A percentile compares a stretch with the other conserved stretches of the same genome.
These are phyloP conservation scores for Drosophila mulleri DNA, from an alignment of 2,888 invertebrate species.

Conservation along the genomic window DNA sequence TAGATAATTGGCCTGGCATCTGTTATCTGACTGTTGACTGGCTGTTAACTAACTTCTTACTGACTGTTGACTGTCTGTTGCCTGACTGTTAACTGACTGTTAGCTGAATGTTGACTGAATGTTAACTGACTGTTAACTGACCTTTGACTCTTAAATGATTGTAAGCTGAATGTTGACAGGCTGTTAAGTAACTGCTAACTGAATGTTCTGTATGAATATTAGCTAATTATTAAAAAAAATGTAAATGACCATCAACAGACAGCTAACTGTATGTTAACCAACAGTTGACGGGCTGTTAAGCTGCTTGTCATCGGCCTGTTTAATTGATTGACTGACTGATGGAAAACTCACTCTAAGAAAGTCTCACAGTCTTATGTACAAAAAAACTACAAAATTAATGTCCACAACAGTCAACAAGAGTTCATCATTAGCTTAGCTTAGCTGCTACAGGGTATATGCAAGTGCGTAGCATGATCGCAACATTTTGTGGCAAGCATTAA, in stretches of 20 bases:
- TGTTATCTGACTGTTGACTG: too few species aligned
- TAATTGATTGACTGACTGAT: not conserved
- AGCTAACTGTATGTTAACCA: too few species aligned
- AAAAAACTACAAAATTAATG: not conserved
- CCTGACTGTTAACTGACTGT: not conserved
- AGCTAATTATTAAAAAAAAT: too few species aligned
- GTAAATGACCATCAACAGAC: too few species aligned
- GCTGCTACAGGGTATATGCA: not conserved
- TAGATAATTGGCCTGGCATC: too few species aligned
- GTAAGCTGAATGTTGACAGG: too few species aligned
- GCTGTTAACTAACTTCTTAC: not conserved
- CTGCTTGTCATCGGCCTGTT: too few species aligned
- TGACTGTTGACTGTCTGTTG: not conserved
- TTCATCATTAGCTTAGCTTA: not conserved
- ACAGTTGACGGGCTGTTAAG: too few species aligned
- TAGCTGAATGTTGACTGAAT: too few species aligned
- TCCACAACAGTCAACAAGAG: not conserved
- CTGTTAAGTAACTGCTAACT: not conserved
- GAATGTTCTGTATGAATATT: too few species aligned
- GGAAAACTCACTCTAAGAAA: not conserved
- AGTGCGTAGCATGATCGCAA: not conserved
- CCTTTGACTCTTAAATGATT: too few species aligned
- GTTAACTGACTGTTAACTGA: not conserved
- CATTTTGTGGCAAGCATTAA: conserved; percentile 9
- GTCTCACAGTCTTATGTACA: too few species aligned